Evolutionary conservation across 2,797 vertebrate species (phyloP).

Genomic region (Chelon auratus): DNA sequence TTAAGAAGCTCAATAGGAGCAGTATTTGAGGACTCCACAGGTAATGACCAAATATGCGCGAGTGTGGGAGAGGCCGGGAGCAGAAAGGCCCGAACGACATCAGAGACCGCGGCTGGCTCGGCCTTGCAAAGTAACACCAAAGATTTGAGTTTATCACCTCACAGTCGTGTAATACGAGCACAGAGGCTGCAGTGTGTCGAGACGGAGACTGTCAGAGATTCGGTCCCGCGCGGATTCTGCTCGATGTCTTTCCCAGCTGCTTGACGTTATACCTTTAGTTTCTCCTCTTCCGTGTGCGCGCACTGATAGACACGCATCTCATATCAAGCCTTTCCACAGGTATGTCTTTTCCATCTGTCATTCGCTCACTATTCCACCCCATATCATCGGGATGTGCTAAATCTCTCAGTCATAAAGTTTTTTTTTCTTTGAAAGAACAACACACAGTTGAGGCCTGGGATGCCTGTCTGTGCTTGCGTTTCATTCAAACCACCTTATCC

Average conservation of each 20-base stretch:
- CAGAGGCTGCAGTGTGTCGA: conserved; percentile 16
- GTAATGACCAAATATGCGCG: conserved; percentile 28
- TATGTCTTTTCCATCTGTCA: conserved; percentile 55
- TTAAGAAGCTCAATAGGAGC: conserved; percentile 83
- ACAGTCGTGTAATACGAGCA: conserved; percentile 46
- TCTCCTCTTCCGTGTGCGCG: conserved; percentile 18
- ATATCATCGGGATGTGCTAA: not conserved
- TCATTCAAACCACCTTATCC: conserved; percentile 17
- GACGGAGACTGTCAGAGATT: conserved; percentile 47
- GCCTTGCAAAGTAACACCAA: conserved; percentile 7
- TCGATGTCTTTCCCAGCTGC: conserved; percentile 69
- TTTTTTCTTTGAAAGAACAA: conserved; percentile 34
- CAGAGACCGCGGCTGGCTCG: not conserved
- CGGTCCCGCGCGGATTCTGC: conserved; percentile 28
- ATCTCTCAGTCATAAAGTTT: conserved; percentile 7
- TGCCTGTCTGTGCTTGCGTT: conserved; percentile 40
- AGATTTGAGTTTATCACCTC: conserved; percentile 38
- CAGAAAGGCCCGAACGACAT: not conserved
- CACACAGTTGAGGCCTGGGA: conserved; percentile 36
- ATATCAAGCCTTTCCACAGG: conserved; percentile 41
- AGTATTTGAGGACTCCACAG: conserved; percentile 47
- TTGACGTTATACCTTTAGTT: conserved; percentile 21
- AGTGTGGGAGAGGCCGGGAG: not conserved
- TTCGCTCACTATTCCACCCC: conserved; percentile 14
- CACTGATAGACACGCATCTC: conserved; percentile 33